Conservation (phyloP, 2,113 vertebrate genomes). For the Mormyrus iriodes region DNA sequence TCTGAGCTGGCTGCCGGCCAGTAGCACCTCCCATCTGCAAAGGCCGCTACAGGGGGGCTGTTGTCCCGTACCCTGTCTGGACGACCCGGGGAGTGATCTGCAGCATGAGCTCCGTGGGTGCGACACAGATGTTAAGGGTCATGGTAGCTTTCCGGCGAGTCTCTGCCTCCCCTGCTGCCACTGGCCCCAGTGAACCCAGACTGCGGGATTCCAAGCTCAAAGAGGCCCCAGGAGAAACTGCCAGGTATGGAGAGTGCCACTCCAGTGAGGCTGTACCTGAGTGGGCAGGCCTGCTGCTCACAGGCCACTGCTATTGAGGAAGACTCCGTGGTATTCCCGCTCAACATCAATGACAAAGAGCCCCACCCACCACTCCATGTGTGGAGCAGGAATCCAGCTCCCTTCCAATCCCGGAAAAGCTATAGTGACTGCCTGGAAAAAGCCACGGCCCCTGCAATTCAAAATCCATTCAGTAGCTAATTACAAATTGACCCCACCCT, state of each 20-base stretch:
- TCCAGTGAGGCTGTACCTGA: background rate
- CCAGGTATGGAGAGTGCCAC: background rate
- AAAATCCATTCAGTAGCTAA: slow-evolving; percentile 2
- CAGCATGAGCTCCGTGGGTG: background rate
- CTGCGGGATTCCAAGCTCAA: background rate
- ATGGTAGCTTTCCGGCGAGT: background rate
- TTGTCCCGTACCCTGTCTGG: background rate
- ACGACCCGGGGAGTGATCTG: background rate
- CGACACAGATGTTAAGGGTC: background rate
- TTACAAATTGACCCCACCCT: background rate
- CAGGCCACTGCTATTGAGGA: background rate
- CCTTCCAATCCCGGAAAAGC: slow-evolving; percentile 2
- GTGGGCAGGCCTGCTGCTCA: background rate
- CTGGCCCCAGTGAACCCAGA: background rate
- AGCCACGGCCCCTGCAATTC: background rate
- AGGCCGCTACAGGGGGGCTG: background rate
- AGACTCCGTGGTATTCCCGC: background rate
- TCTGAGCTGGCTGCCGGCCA: background rate
- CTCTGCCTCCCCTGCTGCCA: background rate
- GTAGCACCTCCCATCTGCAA: background rate
- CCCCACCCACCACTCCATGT: slow-evolving; percentile 26
- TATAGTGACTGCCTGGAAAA: slow-evolving; percentile 7
- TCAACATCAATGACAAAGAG: slow-evolving; percentile 30
- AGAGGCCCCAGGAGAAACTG: background rate
- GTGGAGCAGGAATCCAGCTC: slow-evolving; percentile 25